Evolutionary conservation across 2,797 vertebrate genomes (phyloP).

Genomic region (Bucorvus abyssinicus): DNA sequence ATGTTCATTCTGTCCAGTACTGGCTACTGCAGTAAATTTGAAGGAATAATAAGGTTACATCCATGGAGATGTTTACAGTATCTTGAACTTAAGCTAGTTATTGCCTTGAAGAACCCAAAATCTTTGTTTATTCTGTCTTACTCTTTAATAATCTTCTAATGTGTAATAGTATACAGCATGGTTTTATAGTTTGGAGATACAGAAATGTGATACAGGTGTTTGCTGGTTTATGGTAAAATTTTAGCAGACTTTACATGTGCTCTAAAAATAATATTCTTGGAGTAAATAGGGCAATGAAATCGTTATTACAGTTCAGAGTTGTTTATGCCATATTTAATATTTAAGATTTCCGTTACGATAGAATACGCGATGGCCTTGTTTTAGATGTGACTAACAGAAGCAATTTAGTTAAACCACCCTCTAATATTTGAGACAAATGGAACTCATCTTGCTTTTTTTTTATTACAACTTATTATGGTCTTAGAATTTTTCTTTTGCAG

Average conservation of each 20-base stretch:
- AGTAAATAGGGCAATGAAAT: background rate
- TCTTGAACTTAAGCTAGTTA: background rate
- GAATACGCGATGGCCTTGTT: background rate
- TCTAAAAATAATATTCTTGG: background rate
- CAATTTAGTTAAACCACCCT: constrained; percentile 17
- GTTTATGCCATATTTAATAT: background rate
- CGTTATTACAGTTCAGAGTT: background rate
- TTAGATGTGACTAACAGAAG: background rate
- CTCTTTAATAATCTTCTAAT: background rate
- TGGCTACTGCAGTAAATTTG: background rate
- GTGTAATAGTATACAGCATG: background rate
- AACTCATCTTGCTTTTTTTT: constrained; percentile 55
- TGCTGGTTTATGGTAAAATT: background rate
- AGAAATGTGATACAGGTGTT: background rate
- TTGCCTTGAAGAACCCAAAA: background rate
- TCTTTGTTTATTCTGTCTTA: background rate
- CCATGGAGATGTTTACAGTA: background rate
- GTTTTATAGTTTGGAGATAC: background rate
- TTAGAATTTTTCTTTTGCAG: constrained; percentile 74
- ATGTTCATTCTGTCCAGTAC: background rate
- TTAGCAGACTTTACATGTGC: background rate
- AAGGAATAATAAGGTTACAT: background rate
- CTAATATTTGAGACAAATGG: constrained; percentile 43
- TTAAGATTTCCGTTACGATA: background rate
- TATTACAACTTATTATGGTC: constrained; percentile 54